These are phyloP conservation scores for Platichthys stellatus DNA, from an alignment of 2,113 vertebrate species.

Conservation along the genomic window DNA sequence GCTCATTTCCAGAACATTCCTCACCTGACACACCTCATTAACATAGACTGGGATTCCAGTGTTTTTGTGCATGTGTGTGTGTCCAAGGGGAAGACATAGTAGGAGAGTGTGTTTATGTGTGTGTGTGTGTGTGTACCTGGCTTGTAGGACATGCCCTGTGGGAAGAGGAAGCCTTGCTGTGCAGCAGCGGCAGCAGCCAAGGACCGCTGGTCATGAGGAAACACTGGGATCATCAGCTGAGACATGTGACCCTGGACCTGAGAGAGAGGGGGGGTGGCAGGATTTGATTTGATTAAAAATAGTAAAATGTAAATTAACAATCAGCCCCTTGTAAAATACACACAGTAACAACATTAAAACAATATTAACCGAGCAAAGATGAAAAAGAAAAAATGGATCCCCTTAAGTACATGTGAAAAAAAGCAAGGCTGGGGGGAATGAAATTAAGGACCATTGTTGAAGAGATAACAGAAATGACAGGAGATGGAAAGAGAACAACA, in stretches of 20 bases:
- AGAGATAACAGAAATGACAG: no score
- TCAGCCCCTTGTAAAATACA: not conserved
- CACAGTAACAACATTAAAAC: not conserved
- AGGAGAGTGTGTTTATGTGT: slow-evolving; percentile 1
- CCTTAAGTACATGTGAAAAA: no score
- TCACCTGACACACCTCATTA: slow-evolving; percentile 76
- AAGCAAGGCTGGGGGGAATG: no score
- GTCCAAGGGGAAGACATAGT: not conserved
- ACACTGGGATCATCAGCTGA: slow-evolving; percentile 98
- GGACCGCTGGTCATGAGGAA: slow-evolving; percentile 97
- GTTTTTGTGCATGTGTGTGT: slow-evolving; percentile 22
- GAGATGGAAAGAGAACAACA: no score
- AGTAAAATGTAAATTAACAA: not conserved
- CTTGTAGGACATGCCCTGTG: slow-evolving; percentile 95
- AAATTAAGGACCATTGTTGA: no score
- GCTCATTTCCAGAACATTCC: slow-evolving; percentile 72
- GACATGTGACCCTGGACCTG: slow-evolving; percentile 99
- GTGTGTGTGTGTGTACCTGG: slow-evolving; percentile 84
- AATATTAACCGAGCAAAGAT: not conserved
- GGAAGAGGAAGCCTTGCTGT: slow-evolving; percentile 96
- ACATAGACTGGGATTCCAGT: slow-evolving; percentile 44
- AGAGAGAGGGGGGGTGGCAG: slow-evolving; percentile 27
- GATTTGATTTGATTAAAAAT: not conserved
- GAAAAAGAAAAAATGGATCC: not conserved
- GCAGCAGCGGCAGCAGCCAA: slow-evolving; percentile 93